phyloP scores from a whole-genome alignment of 2,888 invertebrate genomes.

The Eupithecia insigniata region DNA sequence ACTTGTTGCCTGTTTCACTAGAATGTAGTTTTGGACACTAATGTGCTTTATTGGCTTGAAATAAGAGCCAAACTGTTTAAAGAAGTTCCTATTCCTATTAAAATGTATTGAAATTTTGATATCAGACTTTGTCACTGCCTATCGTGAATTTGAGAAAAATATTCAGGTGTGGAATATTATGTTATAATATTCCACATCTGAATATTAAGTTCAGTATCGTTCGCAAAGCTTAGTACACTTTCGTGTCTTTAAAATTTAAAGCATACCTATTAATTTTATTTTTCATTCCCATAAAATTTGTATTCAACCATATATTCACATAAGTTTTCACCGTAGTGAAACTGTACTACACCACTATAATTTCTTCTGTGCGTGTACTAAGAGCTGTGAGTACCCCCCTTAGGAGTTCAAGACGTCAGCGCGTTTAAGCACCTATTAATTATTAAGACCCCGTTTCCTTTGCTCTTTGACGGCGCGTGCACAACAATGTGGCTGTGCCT shows the following conservation, averaged over 20 bases:
- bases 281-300: background rate
- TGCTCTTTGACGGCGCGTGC: slow-evolving; percentile 78
- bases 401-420: slow-evolving; percentile 78
- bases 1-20: slow-evolving; percentile 27
- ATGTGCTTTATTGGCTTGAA: background rate
- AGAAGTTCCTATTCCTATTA: background rate
- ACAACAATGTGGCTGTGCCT: slow-evolving; percentile 79
- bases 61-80: background rate
- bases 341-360: slow-evolving; percentile 15
- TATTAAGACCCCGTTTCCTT: slow-evolving; percentile 80
- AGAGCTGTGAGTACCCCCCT: slow-evolving; percentile 73
- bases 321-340: background rate
- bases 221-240: background rate
- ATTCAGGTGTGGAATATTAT: background rate
- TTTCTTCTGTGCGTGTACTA: slow-evolving; percentile 52
- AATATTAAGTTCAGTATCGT: background rate
- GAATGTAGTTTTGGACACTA: background rate
- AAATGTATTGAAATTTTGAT: no score
- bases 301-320: background rate
- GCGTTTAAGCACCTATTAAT: slow-evolving; percentile 82
- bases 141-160: background rate
- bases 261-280: background rate
- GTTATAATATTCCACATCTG: no score
- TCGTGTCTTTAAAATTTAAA: background rate
- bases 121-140: background rate